Evolutionary conservation across 2,888 invertebrate genomes (phyloP).

Genomic region (Orgyia antiqua): DNA sequence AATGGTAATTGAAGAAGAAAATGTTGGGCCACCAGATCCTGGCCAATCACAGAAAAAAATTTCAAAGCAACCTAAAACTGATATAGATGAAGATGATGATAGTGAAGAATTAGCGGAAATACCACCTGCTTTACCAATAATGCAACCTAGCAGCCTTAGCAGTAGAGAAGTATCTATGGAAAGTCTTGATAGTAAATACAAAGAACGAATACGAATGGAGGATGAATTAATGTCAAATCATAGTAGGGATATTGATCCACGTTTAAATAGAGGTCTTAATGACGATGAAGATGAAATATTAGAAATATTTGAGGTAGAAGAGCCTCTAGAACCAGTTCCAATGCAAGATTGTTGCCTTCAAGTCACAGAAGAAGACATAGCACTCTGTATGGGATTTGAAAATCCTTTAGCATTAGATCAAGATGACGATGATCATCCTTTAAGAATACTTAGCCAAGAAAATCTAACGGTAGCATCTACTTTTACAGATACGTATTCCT

Average conservation of each 20-base stretch:
- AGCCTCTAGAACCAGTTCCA: constrained; percentile 89
- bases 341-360: constrained; percentile 92
- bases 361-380: constrained; percentile 96
- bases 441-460: constrained; percentile 93
- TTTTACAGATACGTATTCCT: constrained; percentile 86
- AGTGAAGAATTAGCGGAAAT: constrained; percentile 88
- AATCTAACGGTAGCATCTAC: constrained; percentile 94
- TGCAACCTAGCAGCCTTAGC: constrained; percentile 84
- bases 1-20: constrained; percentile 72
- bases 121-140: constrained; percentile 88
- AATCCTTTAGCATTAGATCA: constrained; percentile 85
- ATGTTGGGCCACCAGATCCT: constrained; percentile 57
- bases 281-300: constrained; percentile 82
- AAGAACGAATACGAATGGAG: constrained; percentile 82
- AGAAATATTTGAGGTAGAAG: constrained; percentile 89
- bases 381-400: constrained; percentile 88
- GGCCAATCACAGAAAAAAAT: constrained; percentile 37
- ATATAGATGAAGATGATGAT: constrained; percentile 84
- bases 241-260: constrained; percentile 71
- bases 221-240: constrained; percentile 76
- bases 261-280: constrained; percentile 59
- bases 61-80: constrained; percentile 59
- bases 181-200: constrained; percentile 86
- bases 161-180: constrained; percentile 91
- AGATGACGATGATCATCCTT: constrained; percentile 88